Percentiles rank a stretch among this genome's conserved stretches.
Conservation (phyloP, 1,140 invertebrate species). For the Bombus haemorrhoidalis region DNA sequence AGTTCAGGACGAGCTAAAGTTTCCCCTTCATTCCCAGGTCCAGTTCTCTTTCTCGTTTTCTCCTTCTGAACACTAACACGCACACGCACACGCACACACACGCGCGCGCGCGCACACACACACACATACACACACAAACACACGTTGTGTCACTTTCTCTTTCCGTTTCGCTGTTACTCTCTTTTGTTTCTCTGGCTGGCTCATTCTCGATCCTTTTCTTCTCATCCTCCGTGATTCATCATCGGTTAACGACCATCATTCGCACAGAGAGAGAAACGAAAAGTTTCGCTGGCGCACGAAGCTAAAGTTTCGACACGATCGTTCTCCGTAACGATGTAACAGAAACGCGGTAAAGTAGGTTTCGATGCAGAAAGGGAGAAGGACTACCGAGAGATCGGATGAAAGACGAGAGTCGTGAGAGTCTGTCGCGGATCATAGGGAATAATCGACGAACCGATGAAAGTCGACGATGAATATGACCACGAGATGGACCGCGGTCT, state of each 20-base stretch:
- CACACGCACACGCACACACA: accelerated
- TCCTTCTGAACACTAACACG: neutral
- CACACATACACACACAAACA: too few species aligned
- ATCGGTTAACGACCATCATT: neutral
- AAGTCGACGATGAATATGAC: constrained; percentile 28
- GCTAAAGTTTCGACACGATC: neutral
- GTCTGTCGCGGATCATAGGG: constrained; percentile 11
- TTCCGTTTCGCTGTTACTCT: constrained; percentile 30
- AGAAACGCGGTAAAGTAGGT: constrained; percentile 6
- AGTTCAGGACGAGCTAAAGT: constrained; percentile 49
- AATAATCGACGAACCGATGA: constrained; percentile 8
- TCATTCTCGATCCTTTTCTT: constrained; percentile 38
- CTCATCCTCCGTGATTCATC: constrained; percentile 4
- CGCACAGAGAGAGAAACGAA: neutral
- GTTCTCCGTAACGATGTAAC: neutral
- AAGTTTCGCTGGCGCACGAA: neutral
- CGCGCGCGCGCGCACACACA: too few species aligned
- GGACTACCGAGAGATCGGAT: constrained; percentile 14
- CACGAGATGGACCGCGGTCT: neutral
- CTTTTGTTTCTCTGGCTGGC: constrained; percentile 7
- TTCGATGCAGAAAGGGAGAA: neutral
- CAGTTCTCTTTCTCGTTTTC: constrained; percentile 34
- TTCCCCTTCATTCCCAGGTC: constrained; percentile 23
- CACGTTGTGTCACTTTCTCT: neutral
- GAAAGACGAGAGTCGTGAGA: constrained; percentile 34